These are phyloP conservation scores for Crocidura indochinensis DNA, from an alignment of 2,797 vertebrate species.

Conservation along the genomic window DNA sequence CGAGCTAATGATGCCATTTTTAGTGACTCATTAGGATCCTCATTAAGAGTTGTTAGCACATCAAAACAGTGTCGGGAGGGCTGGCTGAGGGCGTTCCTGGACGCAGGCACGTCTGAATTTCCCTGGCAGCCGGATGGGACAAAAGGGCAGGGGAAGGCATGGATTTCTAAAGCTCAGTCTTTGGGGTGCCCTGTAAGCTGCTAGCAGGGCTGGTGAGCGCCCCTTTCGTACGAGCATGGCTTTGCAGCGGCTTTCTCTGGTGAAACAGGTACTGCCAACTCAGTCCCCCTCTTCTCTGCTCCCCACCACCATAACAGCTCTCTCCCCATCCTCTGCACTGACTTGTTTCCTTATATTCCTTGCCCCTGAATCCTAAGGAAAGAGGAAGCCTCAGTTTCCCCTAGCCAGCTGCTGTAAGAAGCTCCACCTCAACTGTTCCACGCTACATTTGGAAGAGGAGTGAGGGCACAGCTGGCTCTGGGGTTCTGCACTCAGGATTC, in stretches of 20 bases:
- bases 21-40: slow-evolving; percentile 83
- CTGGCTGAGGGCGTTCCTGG: slow-evolving; percentile 76
- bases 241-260: background rate
- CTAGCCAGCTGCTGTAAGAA: too few species aligned
- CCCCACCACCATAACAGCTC: too few species aligned
- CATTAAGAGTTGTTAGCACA: slow-evolving; percentile 84
- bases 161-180: background rate
- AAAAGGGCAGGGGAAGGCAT: slow-evolving; percentile 45
- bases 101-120: slow-evolving; percentile 68
- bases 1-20: slow-evolving; percentile 84
- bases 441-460: too few species aligned
- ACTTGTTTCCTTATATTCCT: too few species aligned
- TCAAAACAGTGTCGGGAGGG: slow-evolving; percentile 78
- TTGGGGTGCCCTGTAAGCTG: slow-evolving; percentile 3
- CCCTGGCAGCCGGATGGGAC: slow-evolving; percentile 69
- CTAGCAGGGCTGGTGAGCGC: background rate
- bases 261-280: too few species aligned
- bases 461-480: too few species aligned
- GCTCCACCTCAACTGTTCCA: too few species aligned
- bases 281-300: background rate
- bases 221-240: background rate
- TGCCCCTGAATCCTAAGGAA: too few species aligned
- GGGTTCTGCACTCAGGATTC: too few species aligned
- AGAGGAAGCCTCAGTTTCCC: too few species aligned
- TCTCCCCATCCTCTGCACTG: too few species aligned